Evolutionary conservation across 2,888 invertebrate genomes (phyloP).

Genomic region (Gastracanthus pulcherrimus): DNA sequence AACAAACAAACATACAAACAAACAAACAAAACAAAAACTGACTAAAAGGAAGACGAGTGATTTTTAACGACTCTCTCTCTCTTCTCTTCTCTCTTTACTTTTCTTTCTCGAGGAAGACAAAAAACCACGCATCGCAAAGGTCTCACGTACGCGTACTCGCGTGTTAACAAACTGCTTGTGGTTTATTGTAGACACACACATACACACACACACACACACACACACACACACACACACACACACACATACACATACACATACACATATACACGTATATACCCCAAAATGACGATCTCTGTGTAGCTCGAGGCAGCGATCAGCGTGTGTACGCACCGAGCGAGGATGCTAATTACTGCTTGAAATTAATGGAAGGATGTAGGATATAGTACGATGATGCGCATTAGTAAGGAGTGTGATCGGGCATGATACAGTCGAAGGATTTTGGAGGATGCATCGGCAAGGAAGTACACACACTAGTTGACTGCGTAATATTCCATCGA

Average conservation of each 20-base stretch:
- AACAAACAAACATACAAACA: too few relatives aligned
- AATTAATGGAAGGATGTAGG: conserved; percentile 45
- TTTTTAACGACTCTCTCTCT: conserved; percentile 67
- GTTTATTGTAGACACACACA: conserved; percentile 36
- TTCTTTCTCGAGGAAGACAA: too few relatives aligned
- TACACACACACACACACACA: conserved; percentile 22
- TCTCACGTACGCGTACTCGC: conserved; percentile 49
- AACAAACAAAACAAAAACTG: conserved; percentile 71
- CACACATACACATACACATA: conserved; percentile 21
- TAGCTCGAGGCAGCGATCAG: conserved; percentile 64
- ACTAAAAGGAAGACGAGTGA: conserved; percentile 71
- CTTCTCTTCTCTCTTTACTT: too few relatives aligned
- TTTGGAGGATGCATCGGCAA: conserved; percentile 43
- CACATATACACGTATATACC: conserved; percentile 47
- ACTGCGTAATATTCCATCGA: conserved; percentile 75
- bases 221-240: conserved; percentile 44
- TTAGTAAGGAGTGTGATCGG: conserved; percentile 18
- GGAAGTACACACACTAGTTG: conserved; percentile 58
- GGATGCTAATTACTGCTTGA: conserved; percentile 70
- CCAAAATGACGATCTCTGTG: conserved; percentile 64
- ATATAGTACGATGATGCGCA: conserved; percentile 53
- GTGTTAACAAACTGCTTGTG: conserved; percentile 42
- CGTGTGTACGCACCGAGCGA: conserved; percentile 74
- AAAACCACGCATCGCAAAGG: conserved; percentile 49
- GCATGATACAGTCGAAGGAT: conserved; percentile 28